A percentile compares a stretch with the other conserved stretches of the same genome.
Conservation (phyloP, 2,888 invertebrate species). For the Hydropsyche betteni region DNA sequence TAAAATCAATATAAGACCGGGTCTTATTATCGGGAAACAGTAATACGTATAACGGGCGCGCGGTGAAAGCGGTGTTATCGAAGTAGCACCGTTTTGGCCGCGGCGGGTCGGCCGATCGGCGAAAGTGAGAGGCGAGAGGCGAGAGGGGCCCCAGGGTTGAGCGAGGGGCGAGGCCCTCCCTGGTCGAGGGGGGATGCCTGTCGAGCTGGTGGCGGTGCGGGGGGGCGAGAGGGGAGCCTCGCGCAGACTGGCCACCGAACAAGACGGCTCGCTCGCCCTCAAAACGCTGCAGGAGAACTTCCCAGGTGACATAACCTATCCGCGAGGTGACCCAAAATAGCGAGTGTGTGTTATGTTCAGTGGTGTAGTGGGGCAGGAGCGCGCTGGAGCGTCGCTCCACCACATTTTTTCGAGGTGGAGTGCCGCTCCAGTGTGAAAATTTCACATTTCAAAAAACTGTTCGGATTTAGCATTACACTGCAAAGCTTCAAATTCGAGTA, state of each 20-base stretch:
- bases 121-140: neutral
- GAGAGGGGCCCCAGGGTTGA: neutral
- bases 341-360: too few species aligned
- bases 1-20: too few species aligned
- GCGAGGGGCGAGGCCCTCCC: neutral
- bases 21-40: too few species aligned
- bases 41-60: too few species aligned
- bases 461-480: too few species aligned
- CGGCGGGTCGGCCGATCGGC: neutral
- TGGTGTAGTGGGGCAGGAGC: too few species aligned
- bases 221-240: neutral
- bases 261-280: conserved; percentile 91
- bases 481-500: too few species aligned
- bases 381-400: too few species aligned
- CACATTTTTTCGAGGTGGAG: too few species aligned
- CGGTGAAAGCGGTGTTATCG: neutral
- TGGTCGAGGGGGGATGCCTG: conserved; percentile 28
- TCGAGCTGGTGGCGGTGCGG: conserved; percentile 26
- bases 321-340: too few species aligned
- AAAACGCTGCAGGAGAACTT: conserved; percentile 96
- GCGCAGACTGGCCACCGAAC: conserved; percentile 86
- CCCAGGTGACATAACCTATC: conserved; percentile 71
- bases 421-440: too few species aligned
- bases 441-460: too few species aligned
- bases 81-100: neutral